A percentile compares a stretch with the other conserved stretches of the same genome.
phyloP scores from a whole-genome alignment of 2,113 vertebrate genomes.

The Promerops cafer region DNA sequence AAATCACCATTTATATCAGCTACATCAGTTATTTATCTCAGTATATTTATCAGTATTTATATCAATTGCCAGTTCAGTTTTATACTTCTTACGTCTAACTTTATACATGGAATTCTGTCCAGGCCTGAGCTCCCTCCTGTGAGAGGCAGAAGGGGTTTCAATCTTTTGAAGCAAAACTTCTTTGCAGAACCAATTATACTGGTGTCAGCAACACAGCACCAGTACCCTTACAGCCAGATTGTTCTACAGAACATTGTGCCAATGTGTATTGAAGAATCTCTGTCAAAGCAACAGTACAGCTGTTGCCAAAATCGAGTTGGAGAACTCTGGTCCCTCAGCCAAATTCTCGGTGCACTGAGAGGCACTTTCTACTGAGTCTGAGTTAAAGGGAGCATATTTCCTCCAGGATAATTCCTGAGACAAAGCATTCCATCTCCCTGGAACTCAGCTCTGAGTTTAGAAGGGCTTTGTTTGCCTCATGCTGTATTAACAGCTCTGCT shows the following conservation, averaged over 20 bases:
- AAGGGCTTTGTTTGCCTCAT: background rate
- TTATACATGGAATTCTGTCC: background rate
- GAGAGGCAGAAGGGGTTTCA: background rate
- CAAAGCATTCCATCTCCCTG: background rate
- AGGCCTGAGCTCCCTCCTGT: background rate
- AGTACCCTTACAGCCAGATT: accelerated
- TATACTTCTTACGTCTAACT: background rate
- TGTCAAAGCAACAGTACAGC: background rate
- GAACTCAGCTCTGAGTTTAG: background rate
- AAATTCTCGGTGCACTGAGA: background rate
- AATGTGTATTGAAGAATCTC: accelerated
- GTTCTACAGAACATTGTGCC: background rate
- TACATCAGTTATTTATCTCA: background rate
- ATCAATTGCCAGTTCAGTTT: background rate
- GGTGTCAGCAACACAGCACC: background rate
- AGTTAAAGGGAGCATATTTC: background rate
- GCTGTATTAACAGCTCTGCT: background rate
- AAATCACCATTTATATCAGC: background rate
- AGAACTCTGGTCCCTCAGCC: background rate
- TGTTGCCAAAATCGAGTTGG: background rate
- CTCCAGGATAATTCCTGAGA: background rate
- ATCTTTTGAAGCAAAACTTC: background rate
- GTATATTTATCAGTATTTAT: background rate
- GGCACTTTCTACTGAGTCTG: background rate
- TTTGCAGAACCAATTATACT: background rate